These are phyloP conservation scores for Sycophila sp. DNA, from an alignment of 1,140 invertebrate genomes.

Conservation along the genomic window DNA sequence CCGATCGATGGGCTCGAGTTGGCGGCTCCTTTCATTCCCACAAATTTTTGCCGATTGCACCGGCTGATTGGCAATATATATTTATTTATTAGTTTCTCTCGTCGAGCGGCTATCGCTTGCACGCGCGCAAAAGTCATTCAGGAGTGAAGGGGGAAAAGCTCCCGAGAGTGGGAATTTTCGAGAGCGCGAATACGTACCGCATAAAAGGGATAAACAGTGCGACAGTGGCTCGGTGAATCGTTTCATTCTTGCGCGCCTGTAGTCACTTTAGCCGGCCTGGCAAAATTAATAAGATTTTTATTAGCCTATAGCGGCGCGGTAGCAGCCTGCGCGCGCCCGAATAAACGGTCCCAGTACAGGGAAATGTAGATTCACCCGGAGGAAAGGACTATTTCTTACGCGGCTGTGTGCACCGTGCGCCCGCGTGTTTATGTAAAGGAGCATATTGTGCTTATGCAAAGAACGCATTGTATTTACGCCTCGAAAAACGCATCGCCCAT, in stretches of 20 bases:
- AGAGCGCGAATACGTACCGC: background rate
- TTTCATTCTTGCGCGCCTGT: background rate
- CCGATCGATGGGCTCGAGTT: background rate
- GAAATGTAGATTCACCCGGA: background rate
- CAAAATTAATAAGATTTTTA: constrained; percentile 27
- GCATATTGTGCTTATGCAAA: constrained; percentile 46
- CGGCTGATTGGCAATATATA: no score
- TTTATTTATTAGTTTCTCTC: background rate
- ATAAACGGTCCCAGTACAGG: background rate
- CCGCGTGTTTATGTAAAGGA: constrained; percentile 41
- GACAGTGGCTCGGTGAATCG: no score
- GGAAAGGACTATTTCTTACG: constrained; percentile 11
- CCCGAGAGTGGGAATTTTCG: background rate
- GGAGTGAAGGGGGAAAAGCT: background rate
- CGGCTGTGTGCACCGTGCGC: background rate
- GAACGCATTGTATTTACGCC: constrained; percentile 44
- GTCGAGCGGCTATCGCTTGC: no score
- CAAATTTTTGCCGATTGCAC: no score
- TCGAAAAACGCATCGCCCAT: constrained; percentile 38
- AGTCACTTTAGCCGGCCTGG: background rate
- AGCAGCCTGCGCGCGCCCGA: background rate
- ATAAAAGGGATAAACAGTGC: no score
- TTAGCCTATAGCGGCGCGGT: no score
- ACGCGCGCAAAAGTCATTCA: no score
- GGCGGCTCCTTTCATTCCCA: no score